phyloP scores from a whole-genome alignment of 1,140 invertebrate species.

The Papilio polytes region DNA sequence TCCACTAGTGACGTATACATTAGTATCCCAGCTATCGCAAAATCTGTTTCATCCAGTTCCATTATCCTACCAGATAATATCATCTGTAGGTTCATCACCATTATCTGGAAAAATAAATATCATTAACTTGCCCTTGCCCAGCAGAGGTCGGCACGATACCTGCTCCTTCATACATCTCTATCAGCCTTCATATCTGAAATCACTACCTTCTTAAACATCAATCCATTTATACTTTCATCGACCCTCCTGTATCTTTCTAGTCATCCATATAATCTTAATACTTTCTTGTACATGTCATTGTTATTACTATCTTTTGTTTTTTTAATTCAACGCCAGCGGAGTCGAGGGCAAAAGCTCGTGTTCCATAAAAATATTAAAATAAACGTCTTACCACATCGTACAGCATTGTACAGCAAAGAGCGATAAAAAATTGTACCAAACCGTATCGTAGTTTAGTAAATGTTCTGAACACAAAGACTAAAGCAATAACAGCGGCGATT shows the following conservation, averaged over 20 bases:
- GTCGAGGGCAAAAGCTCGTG: no score
- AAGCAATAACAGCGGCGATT: conserved; percentile 43
- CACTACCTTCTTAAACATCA: no score
- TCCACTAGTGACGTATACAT: conserved; percentile 57
- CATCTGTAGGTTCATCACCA: conserved; percentile 62
- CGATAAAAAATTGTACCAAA: conserved; percentile 48
- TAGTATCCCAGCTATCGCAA: conserved; percentile 54
- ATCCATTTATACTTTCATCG: no score
- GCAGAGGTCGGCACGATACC: no score
- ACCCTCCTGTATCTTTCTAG: no score
- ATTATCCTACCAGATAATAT: conserved; percentile 57
- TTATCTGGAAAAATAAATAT: conserved; percentile 48
- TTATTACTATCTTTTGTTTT: no score
- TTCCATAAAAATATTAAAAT: neutral
- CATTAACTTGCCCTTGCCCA: no score
- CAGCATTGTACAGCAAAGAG: conserved; percentile 43
- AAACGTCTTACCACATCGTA: conserved; percentile 54
- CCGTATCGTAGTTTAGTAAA: conserved; percentile 44
- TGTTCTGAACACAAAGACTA: conserved; percentile 41
- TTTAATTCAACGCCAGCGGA: no score
- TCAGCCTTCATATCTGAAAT: no score
- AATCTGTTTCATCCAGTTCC: conserved; percentile 56
- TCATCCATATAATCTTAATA: no score
- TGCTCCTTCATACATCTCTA: no score
- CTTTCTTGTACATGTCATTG: no score